Conservation (phyloP, 2,888 invertebrate genomes). For the Ornithoptera priamus region DNA sequence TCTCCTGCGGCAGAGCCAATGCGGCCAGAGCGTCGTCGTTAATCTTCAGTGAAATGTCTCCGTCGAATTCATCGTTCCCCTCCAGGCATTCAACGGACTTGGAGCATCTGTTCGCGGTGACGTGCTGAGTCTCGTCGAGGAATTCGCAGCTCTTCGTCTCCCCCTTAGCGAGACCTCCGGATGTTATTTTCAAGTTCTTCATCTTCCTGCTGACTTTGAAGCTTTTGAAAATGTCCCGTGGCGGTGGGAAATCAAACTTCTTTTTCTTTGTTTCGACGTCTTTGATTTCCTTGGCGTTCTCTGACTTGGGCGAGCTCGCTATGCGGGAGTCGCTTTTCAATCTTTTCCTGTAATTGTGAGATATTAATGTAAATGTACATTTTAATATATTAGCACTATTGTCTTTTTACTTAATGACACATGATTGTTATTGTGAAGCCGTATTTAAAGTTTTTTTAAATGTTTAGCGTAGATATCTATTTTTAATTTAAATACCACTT, state of each 20-base stretch:
- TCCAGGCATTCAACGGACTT: conserved; percentile 71
- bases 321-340: conserved; percentile 75
- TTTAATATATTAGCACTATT: background rate
- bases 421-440: no score
- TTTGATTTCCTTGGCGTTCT: conserved; percentile 56
- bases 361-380: background rate
- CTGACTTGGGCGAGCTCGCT: conserved; percentile 59
- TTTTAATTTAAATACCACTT: no score
- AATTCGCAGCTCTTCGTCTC: conserved; percentile 75
- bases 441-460: no score
- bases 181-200: conserved; percentile 61
- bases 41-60: conserved; percentile 59
- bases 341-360: conserved; percentile 55
- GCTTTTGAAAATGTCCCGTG: conserved; percentile 71
- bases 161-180: conserved; percentile 52
- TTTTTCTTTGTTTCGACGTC: conserved; percentile 72
- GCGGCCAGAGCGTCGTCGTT: conserved; percentile 53
- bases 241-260: conserved; percentile 73
- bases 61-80: conserved; percentile 44
- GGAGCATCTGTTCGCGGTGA: conserved; percentile 56
- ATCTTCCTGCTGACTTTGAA: conserved; percentile 69
- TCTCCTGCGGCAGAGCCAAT: conserved; percentile 61
- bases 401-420: background rate
- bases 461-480: no score
- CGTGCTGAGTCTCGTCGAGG: conserved; percentile 61